These are phyloP conservation scores for Temnothorax longispinosus DNA, from an alignment of 1,140 invertebrate species.

Conservation along the genomic window DNA sequence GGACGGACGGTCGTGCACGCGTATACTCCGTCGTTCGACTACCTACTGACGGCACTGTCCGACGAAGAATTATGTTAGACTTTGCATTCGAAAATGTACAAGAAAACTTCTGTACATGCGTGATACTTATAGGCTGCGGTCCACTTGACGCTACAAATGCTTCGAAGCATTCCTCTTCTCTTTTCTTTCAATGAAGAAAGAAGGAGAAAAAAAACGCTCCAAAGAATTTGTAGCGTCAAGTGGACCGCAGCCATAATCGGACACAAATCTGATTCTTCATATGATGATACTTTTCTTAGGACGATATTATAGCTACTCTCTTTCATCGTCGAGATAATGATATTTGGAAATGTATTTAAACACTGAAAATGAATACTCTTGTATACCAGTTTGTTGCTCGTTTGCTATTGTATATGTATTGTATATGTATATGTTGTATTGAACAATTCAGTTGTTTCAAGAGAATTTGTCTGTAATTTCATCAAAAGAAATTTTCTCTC, in stretches of 20 bases:
- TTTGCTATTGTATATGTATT: background rate
- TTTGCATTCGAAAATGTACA: background rate
- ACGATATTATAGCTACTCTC: background rate
- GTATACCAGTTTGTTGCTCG: background rate
- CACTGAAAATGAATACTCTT: background rate
- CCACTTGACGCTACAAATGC: too few relatives aligned
- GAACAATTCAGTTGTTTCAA: background rate
- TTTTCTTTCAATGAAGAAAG: too few relatives aligned
- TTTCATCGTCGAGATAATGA: background rate
- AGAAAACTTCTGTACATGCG: background rate
- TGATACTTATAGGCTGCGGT: background rate
- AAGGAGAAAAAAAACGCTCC: too few relatives aligned
- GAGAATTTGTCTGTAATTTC: background rate
- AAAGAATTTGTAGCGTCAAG: too few relatives aligned
- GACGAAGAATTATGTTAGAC: background rate
- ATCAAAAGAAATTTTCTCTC: background rate
- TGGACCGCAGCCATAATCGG: background rate
- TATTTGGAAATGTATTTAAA: background rate
- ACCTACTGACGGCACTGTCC: slow-evolving; percentile 44
- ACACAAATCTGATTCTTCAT: background rate
- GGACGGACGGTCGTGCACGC: slow-evolving; percentile 62
- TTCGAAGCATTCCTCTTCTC: too few relatives aligned
- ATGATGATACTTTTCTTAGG: background rate
- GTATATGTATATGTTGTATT: too few relatives aligned
- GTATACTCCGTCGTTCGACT: slow-evolving; percentile 59